Evolutionary conservation across 35 echinoderm and acorn worm genomes (phyloP), one percentile per base, ranked within the genome.

Genomic region (Nesometra sesokonis): DNA sequence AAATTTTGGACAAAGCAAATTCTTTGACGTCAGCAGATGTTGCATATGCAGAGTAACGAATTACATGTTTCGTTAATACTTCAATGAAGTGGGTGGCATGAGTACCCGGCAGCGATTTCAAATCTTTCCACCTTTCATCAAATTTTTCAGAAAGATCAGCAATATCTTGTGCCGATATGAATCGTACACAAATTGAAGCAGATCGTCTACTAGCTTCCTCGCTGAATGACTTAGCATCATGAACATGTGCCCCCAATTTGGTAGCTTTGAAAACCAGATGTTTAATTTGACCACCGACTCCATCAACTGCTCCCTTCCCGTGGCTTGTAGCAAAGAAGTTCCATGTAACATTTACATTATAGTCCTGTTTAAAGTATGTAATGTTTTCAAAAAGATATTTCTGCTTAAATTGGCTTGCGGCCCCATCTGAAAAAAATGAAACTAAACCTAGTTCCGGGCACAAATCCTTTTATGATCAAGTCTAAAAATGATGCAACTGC

Each of bases 271-370:
- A 85, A 5, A 90, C 82, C 31, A 33, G 31, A 36, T 57, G 32
- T 39, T 86, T 91, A 2, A 86, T 82, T 29, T 17, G 11, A 7
- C 89, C 89, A 57, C 89, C 84, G 8, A 86, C 83, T 9, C 89
- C 89, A 79, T 91, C 88, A 23, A 85, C 67, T 32, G 83, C 35
- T 21, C 89, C 84, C 57, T 91, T 91, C 3, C 89, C 89, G 37
- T 91, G 89, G 33, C 84, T 80, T 36, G 89, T 79, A n/a, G n/a
- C n/a, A n/a, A n/a, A n/a, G n/a, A n/a, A 27, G 82, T 91, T 90
- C 83, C 89, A 89, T 31, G 27, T 82, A 23, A 52, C 46, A 19
- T 35, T 19, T 17, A 81, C 32, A 17, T 34, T 34, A 32, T 88
- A 88, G 23, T 80, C 35, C 35, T 88, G 77, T 32, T 88, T 39